phyloP scores from a whole-genome alignment of 53 echinoderm and acorn worm genomes.

The Antedon mediterranea region DNA sequence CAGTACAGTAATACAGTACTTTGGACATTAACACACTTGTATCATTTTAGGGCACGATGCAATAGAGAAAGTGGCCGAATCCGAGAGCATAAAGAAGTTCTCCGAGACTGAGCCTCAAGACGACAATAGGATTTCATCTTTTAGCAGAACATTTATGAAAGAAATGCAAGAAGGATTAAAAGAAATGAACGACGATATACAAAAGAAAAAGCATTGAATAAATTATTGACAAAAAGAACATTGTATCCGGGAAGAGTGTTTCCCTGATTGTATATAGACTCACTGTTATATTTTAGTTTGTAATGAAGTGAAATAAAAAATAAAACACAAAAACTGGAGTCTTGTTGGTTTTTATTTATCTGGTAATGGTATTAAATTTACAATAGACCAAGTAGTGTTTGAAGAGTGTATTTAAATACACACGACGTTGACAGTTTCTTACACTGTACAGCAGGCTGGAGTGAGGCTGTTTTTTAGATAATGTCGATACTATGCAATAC shows the following conservation, averaged over 20 bases:
- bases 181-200: constrained; percentile 52
- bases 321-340: not conserved
- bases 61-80: constrained; percentile 71
- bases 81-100: constrained; percentile 66
- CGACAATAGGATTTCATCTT: constrained; percentile 20
- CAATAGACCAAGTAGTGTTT: not conserved
- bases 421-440: too few species aligned
- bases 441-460: too few species aligned
- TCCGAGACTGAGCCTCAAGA: constrained; percentile 26
- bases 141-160: constrained; percentile 55
- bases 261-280: too few species aligned
- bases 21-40: too few species aligned
- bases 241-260: too few species aligned
- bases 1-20: too few species aligned
- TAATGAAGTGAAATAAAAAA: not conserved
- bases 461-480: not conserved
- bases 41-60: constrained; percentile 90
- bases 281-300: too few species aligned
- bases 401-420: not conserved
- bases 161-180: constrained; percentile 78
- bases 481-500: constrained; percentile 39
- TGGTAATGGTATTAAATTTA: not conserved
- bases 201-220: constrained; percentile 16
- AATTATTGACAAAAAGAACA: too few species aligned
- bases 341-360: not conserved